A percentile compares a stretch with the other conserved stretches of the same genome.
These are phyloP conservation scores for Chaenocephalus aceratus DNA, from an alignment of 2,113 vertebrate genomes.

Conservation along the genomic window DNA sequence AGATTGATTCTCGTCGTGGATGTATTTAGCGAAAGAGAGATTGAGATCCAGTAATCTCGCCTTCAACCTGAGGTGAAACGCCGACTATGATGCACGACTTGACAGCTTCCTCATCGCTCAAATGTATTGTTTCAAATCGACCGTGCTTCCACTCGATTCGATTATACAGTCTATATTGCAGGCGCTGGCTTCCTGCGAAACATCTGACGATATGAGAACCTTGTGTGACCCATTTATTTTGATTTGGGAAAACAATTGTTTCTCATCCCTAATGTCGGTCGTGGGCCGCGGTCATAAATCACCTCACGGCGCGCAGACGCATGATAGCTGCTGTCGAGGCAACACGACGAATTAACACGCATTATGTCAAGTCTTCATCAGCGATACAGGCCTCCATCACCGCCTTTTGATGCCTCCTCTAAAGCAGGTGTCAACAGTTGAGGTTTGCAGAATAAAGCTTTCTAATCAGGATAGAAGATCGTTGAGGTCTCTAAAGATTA, in stretches of 20 bases:
- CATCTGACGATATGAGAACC: conserved; percentile 86
- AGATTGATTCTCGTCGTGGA: conserved; percentile 9
- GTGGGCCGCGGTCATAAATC: conserved; percentile 77
- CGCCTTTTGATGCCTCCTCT: conserved; percentile 28
- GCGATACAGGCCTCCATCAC: not conserved
- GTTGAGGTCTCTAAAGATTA: conserved; percentile 56
- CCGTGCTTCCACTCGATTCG: conserved; percentile 86
- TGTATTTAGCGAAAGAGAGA: conserved; percentile 59
- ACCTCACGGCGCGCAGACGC: conserved; percentile 46
- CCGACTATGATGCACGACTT: conserved; percentile 80
- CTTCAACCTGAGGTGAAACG: conserved; percentile 62
- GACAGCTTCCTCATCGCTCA: conserved; percentile 78
- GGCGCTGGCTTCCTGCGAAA: conserved; percentile 79
- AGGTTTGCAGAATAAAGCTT: conserved; percentile 36
- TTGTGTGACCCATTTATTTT: conserved; percentile 87
- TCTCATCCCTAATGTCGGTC: conserved; percentile 80
- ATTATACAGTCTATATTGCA: conserved; percentile 88
- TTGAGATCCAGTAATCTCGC: conserved; percentile 70
- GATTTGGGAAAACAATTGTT: conserved; percentile 85
- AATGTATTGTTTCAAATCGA: conserved; percentile 90
- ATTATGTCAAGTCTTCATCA: conserved; percentile 69
- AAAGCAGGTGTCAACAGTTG: conserved; percentile 34
- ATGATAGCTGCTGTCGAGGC: conserved; percentile 48
- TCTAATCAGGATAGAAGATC: conserved; percentile 57
- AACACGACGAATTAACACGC: conserved; percentile 63